Base-by-base conservation (phyloP, 2,113 vertebrate genomes). In the Oryzias javanicus region DNA sequence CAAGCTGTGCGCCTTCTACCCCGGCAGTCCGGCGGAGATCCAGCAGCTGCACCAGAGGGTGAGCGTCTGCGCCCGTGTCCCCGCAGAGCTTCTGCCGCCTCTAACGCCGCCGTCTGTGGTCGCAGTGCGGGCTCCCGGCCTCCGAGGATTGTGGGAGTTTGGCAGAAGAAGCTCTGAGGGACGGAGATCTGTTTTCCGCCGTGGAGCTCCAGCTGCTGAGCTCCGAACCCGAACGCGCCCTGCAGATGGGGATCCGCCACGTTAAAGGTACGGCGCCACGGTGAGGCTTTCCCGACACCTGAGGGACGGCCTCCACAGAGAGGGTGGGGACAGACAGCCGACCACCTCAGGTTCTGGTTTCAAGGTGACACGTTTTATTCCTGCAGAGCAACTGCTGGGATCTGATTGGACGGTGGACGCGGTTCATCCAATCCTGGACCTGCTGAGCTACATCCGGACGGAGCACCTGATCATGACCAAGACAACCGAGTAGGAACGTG, bases 1-100 rank as follows among this genome's bases (percentile, higher is more conserved):
- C 20, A 97, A 98, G 70, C 91, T 99, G 1, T 98, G 97, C 78
- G 93, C 97, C 15, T 96, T 95, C 82, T 96, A 94, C 83, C 93
- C 95, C 13, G 96, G 94, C 68, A 92, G 90, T 42, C 16, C 50
- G 2, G 86, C 88, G 59, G 95, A 98, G 75, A 93, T 93, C 58
- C 90, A 94, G 74, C 93, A 94, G 27, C 89, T 98, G 16, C 96
- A 93, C 25, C 81, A 93, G 64, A 94, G 93, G 91, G 97, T 98
- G 90, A 47, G 53, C 35, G 8, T 3, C 6, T 7, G 12, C 44
- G 7, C 6, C 1, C 16, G 3, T 6, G 6, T 18, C 47, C 4
- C 10, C 18, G 4, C 12, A 13, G 47, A 20, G 19, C 19, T 4
- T 13, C 8, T 14, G 48, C 18, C 20, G 29, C 2, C 13, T 8